Conservation (phyloP, 2,888 invertebrate genomes). For the Slavum lentiscoides region DNA sequence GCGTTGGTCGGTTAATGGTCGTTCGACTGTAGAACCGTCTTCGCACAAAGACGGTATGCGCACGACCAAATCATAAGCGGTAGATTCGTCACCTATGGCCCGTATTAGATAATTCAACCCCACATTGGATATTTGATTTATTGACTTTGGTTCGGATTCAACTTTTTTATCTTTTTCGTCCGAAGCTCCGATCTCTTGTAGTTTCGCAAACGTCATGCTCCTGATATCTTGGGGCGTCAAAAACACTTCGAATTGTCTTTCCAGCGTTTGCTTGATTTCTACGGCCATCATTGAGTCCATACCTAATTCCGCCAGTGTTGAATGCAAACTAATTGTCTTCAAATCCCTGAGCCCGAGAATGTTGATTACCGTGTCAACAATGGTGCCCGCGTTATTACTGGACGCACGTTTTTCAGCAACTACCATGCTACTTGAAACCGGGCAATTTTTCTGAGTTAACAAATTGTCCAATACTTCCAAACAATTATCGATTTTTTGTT, state of each 20-base stretch:
- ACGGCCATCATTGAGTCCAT: conserved; percentile 98
- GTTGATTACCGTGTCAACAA: conserved; percentile 74
- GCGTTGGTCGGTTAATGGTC: conserved; percentile 56
- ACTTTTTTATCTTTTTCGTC: conserved; percentile 54
- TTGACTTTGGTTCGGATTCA: neutral
- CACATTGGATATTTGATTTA: conserved; percentile 51
- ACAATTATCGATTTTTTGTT: conserved; percentile 83
- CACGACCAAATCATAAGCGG: conserved; percentile 64
- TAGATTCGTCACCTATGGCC: conserved; percentile 67
- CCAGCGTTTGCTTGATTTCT: conserved; percentile 90
- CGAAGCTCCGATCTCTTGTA: conserved; percentile 60
- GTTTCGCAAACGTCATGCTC: conserved; percentile 73
- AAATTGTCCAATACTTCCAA: conserved; percentile 70
- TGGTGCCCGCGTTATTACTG: conserved; percentile 67
- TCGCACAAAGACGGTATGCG: conserved; percentile 64
- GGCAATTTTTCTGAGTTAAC: conserved; percentile 66
- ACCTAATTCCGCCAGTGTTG: conserved; percentile 84
- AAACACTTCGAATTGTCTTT: conserved; percentile 84
- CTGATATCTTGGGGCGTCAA: conserved; percentile 85
- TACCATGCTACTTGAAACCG: conserved; percentile 81
- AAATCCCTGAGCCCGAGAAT: conserved; percentile 68
- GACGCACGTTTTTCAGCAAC: conserved; percentile 79
- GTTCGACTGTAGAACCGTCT: conserved; percentile 62
- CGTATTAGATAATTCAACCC: conserved; percentile 65
- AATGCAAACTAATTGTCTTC: conserved; percentile 71